Evolutionary conservation across 1,140 invertebrate species (phyloP), one percentile per base, ranked within the genome.

Genomic region (Eupristina koningsbergeri): DNA sequence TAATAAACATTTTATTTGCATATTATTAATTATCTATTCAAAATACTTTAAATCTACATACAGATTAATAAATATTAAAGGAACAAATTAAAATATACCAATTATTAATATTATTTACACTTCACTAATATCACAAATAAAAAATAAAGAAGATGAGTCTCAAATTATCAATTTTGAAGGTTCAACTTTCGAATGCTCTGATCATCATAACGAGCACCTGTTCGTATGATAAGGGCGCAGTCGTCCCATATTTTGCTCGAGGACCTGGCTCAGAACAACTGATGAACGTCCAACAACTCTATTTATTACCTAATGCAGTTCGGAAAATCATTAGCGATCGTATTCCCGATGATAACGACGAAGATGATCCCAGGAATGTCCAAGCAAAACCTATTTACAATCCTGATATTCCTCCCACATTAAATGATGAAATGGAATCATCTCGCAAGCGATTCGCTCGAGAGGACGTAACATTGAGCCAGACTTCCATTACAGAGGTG

Each of bases 171-270:
- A 45, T 19, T 6, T 0, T 31, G 3, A 31, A 75, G 73, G 73
- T 36, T 19, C 31, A 67, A 29, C 64, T 29, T 5, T 75, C 84
- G 11, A 84, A 90, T 31, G 88, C 88, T 13, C 83, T 91, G 2
- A 7, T 89, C 8, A 53, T 90, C 0, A 53, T 90, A 5, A 80
- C 78, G 1, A 87, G 85, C 61, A 78, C 81, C 11, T 88, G 89
- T 77, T 78, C 86, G 0, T 39, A 47, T 15, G 80, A 85, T 0
- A 74, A 45, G 0, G 34, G 3, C 13, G 86, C 85, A 13, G 58
- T 71, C 0, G 58, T 89, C 17, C 86, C 87, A 47, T 87, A 87
- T 29, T 84, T 86, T 26, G 87, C 87, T 0, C 73, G 78, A 80
- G 90, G 90, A 29, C 87, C 89, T 6, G 81, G 84, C 17, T 80